Conservation (phyloP, 1,140 invertebrate species). For the Trinorchestia longiramus region DNA sequence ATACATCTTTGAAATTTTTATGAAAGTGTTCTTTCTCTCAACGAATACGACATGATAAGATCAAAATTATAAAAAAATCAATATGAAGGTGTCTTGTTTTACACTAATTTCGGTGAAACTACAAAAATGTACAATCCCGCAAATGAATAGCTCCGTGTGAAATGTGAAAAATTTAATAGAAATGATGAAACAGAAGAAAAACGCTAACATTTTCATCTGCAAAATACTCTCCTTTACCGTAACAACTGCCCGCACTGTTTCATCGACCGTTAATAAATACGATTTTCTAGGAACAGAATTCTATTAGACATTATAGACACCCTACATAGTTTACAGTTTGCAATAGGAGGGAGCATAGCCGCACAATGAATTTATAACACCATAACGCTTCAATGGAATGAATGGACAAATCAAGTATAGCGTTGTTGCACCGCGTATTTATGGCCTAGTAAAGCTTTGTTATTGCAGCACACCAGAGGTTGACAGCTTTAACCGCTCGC, state of each 20-base stretch:
- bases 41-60: not conserved
- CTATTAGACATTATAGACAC: not conserved
- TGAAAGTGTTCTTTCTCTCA: not conserved
- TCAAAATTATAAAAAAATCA: not conserved
- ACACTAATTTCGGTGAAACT: not conserved
- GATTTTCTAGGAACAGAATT: not conserved
- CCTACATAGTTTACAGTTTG: not conserved
- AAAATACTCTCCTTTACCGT: not conserved
- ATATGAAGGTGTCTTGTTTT: not conserved
- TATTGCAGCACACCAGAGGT: not conserved
- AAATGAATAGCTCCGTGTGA: not conserved
- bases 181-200: not conserved
- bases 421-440: not conserved
- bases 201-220: not conserved
- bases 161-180: not conserved
- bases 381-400: not conserved
- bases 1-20: too few relatives aligned
- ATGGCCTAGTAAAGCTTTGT: not conserved
- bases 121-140: not conserved
- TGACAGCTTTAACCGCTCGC: not conserved
- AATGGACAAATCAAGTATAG: not conserved
- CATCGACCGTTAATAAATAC: not conserved
- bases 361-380: not conserved
- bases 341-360: not conserved
- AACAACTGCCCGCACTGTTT: too few relatives aligned